Base-by-base conservation (phyloP, 2,797 vertebrate genomes). In the Emys orbicularis region DNA sequence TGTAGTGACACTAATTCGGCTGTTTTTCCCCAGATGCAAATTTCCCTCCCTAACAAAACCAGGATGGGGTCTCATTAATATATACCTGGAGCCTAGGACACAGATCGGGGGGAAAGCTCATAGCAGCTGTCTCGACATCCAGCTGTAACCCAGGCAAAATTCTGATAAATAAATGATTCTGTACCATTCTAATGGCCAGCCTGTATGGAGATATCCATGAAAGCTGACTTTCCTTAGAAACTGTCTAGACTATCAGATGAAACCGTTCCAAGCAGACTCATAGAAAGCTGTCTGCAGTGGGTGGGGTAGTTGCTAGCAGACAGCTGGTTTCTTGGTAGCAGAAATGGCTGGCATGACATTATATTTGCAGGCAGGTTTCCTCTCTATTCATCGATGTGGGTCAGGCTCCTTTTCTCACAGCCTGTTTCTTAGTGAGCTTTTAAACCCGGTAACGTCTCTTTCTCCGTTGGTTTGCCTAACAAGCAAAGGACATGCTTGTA, bases 211-310 rank as follows among this genome's bases (percentile, higher is more conserved):
- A 18, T 12, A 1, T 1, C 4, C 59, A n/a, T 1, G n/a, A 59
- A n/a, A 29, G 52, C 0, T 3, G 53, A 10, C 12, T 87, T 53
- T 5, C 59, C 37, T 25, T 9, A 68, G 59, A 6, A 3, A 1
- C 19, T 13, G 34, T 47, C 59, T 83, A 1, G 50, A 0, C 9
- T n/a, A 44, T 19, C n/a, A 8, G 59, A 37, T 15, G 72, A 49
- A 34, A 8, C 0, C 0, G 57, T 23, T 15, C 52, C 37, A 1
- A 6, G 80, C 47, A 90, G 88, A 83, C 74, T 88, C 81, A 50
- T 50, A 12, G 16, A 18, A 19, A 37, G 37, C 79, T n/a, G 59
- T 56, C 85, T 94, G 94, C 89, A 56, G 89, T 65, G 89, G 87
- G 89, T 89, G 84, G 76, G 77, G 65, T 23, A 5, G 81, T 83